Evolutionary conservation across 2,888 invertebrate genomes (phyloP).

Genomic region (Suillia variegata): DNA sequence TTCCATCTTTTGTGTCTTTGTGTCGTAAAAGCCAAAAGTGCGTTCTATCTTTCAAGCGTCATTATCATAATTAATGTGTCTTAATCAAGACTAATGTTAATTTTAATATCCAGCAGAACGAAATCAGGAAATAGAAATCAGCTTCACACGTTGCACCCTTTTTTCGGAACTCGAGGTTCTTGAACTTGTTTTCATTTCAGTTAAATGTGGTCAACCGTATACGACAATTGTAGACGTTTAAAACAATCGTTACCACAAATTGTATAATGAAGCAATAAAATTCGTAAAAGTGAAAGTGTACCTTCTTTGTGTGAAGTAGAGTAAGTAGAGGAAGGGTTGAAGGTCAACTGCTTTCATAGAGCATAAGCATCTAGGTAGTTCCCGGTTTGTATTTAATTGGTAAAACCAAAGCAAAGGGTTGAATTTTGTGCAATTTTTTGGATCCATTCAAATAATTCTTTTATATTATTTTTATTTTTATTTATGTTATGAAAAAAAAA

Average conservation of each 20-base stretch:
- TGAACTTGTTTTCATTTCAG: neutral
- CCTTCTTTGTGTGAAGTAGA: slow-evolving; percentile 16
- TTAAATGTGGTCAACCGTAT: slow-evolving; percentile 53
- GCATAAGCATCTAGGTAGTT: too few species aligned
- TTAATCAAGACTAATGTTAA: slow-evolving; percentile 54
- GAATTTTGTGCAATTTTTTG: too few species aligned
- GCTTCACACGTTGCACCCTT: neutral
- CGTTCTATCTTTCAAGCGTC: slow-evolving; percentile 42
- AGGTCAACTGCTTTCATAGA: slow-evolving; percentile 35
- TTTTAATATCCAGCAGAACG: neutral
- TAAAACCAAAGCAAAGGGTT: too few species aligned
- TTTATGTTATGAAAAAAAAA: too few species aligned
- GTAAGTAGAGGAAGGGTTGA: slow-evolving; percentile 34
- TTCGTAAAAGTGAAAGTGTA: slow-evolving; percentile 4
- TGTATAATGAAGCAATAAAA: slow-evolving; percentile 27
- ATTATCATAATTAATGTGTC: slow-evolving; percentile 57
- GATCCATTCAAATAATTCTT: too few species aligned
- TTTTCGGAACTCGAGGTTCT: neutral
- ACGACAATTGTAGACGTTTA: neutral
- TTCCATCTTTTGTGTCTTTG: slow-evolving; percentile 20
- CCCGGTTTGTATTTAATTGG: too few species aligned
- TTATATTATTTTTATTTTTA: too few species aligned
- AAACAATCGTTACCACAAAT: neutral
- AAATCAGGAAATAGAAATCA: neutral
- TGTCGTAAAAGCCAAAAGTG: slow-evolving; percentile 26